A percentile compares a stretch with the other conserved stretches of the same genome.
These are phyloP conservation scores for Crotophaga sulcirostris DNA, from an alignment of 2,113 vertebrate genomes.

Conservation along the genomic window DNA sequence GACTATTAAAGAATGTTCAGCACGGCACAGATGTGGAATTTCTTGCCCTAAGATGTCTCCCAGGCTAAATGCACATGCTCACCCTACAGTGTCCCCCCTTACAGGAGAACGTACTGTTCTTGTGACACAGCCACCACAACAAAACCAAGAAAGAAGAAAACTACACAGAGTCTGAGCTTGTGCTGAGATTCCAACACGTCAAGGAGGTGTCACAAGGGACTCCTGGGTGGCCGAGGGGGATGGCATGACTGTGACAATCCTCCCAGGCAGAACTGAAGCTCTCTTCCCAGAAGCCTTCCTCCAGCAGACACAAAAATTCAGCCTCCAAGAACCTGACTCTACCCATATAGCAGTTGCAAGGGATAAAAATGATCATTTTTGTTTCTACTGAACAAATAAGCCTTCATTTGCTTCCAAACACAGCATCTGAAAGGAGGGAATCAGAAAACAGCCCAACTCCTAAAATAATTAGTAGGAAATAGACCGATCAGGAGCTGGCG, in stretches of 20 bases:
- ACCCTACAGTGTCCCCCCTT: not conserved
- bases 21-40: not conserved
- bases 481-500: fast-evolving
- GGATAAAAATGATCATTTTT: not conserved
- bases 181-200: not conserved
- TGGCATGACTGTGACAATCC: not conserved
- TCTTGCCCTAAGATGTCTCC: not conserved
- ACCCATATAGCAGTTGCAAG: not conserved
- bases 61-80: not conserved
- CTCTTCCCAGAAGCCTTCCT: not conserved
- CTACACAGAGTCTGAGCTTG: not conserved
- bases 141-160: not conserved
- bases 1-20: not conserved
- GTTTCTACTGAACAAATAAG: not conserved
- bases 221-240: not conserved
- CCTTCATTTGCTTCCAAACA: not conserved
- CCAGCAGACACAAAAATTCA: not conserved
- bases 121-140: not conserved
- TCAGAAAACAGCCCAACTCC: not conserved
- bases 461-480: fast-evolving
- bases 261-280: not conserved
- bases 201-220: not conserved
- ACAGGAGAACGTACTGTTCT: not conserved
- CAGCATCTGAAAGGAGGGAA: not conserved
- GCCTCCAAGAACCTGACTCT: not conserved